Percentiles rank a stretch among this genome's conserved stretches.
Evolutionary conservation across 2,888 invertebrate genomes (phyloP).

Genomic region (Arctia plantaginis): DNA sequence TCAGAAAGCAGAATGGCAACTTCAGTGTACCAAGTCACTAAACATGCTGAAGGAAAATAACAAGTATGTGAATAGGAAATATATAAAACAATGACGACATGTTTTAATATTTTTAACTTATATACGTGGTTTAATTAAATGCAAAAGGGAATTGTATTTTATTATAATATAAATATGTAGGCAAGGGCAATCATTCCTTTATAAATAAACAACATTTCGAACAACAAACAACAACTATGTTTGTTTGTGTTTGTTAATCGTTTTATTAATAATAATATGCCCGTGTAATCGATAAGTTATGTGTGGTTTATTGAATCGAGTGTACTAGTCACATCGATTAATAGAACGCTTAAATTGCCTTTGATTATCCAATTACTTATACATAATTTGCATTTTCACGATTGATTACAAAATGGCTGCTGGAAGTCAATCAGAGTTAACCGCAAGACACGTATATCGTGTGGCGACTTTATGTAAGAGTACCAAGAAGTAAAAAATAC

Average conservation of each 20-base stretch:
- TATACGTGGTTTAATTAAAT: not conserved
- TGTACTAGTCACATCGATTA: constrained; percentile 22
- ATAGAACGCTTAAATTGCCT: constrained; percentile 18
- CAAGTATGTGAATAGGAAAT: not conserved
- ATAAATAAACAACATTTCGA: not conserved
- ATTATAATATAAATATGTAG: not conserved
- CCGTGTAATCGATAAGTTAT: constrained; percentile 17
- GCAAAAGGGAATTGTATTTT: not conserved
- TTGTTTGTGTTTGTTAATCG: not conserved
- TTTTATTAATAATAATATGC: not conserved
- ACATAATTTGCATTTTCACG: constrained; percentile 28
- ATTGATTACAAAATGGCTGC: constrained; percentile 29
- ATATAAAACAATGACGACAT: not conserved
- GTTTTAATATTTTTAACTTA: not conserved
- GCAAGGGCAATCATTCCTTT: not conserved
- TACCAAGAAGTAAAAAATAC: constrained; percentile 23
- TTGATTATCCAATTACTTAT: constrained; percentile 13
- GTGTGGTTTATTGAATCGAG: constrained; percentile 14
- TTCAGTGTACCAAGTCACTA: not conserved
- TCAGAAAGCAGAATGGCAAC: not conserved
- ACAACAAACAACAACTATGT: not conserved
- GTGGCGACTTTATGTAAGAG: constrained; percentile 47
- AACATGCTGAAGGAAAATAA: not conserved
- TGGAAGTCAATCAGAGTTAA: constrained; percentile 45
- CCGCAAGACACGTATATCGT: constrained; percentile 63